phyloP scores from a whole-genome alignment of 2,888 invertebrate species.

The Lycaena phlaeas region DNA sequence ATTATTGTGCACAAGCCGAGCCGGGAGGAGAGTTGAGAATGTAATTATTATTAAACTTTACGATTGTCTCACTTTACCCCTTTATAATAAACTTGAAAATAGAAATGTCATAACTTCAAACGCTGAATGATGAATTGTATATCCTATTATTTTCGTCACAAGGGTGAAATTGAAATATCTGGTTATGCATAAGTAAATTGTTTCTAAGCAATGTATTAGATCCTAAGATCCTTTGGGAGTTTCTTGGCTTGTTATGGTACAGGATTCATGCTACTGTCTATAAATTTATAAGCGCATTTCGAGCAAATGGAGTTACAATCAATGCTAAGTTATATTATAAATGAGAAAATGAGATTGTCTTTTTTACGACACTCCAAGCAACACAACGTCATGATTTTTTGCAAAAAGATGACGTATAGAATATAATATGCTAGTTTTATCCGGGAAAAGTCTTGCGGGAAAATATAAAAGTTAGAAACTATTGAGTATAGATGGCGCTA shows the following conservation, averaged over 20 bases:
- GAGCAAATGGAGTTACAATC: constrained; percentile 5
- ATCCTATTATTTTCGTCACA: constrained; percentile 22
- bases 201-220: constrained; percentile 36
- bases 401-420: too few relatives aligned
- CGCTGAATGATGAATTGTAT: constrained; percentile 23
- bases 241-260: constrained; percentile 66
- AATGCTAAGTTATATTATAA: too few relatives aligned
- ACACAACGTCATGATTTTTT: too few relatives aligned
- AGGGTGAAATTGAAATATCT: constrained; percentile 28
- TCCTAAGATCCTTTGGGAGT: constrained; percentile 64
- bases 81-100: constrained; percentile 33
- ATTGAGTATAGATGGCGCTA: too few relatives aligned
- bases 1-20: constrained; percentile 70
- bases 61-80: constrained; percentile 74
- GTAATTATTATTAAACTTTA: constrained; percentile 74
- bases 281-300: constrained; percentile 38
- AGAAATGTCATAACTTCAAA: constrained; percentile 29
- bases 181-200: constrained; percentile 19
- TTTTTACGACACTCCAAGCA: too few relatives aligned
- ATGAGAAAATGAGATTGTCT: constrained; percentile 44
- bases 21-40: constrained; percentile 71
- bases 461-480: too few relatives aligned
- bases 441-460: too few relatives aligned
- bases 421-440: too few relatives aligned
- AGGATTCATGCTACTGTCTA: constrained; percentile 59